Evolutionary conservation across 2,888 invertebrate species (phyloP).

Genomic region (Agrochola macilenta): DNA sequence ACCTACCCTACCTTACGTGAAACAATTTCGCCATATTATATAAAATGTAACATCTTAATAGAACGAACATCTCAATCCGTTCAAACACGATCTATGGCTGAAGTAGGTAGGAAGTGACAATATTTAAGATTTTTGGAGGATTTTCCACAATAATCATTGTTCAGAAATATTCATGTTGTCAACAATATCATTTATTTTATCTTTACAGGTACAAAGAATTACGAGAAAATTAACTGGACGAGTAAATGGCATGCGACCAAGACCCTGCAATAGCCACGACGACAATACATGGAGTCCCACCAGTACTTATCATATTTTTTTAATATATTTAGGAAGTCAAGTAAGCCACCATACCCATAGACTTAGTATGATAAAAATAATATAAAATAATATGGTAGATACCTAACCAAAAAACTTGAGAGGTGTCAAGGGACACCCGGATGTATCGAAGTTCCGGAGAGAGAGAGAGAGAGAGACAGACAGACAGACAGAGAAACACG

Average conservation of each 20-base stretch:
- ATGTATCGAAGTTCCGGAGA: too few species aligned
- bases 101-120: too few species aligned
- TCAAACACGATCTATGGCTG: background rate
- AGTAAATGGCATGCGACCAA: background rate
- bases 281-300: background rate
- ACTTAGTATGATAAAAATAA: background rate
- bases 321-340: background rate
- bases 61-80: background rate
- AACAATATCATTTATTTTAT: background rate
- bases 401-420: background rate
- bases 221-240: background rate
- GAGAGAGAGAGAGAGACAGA: too few species aligned
- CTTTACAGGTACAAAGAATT: conserved; percentile 4
- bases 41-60: background rate
- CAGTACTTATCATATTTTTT: background rate
- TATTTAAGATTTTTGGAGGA: background rate
- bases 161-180: background rate
- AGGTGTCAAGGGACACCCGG: too few species aligned
- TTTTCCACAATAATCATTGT: background rate
- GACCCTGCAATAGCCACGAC: background rate
- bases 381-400: background rate
- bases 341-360: background rate
- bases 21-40: conserved; percentile 17
- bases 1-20: background rate
- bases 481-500: too few species aligned